Evolutionary conservation across 2,888 invertebrate species (phyloP).

Genomic region (Pseudeuparius sepicola): DNA sequence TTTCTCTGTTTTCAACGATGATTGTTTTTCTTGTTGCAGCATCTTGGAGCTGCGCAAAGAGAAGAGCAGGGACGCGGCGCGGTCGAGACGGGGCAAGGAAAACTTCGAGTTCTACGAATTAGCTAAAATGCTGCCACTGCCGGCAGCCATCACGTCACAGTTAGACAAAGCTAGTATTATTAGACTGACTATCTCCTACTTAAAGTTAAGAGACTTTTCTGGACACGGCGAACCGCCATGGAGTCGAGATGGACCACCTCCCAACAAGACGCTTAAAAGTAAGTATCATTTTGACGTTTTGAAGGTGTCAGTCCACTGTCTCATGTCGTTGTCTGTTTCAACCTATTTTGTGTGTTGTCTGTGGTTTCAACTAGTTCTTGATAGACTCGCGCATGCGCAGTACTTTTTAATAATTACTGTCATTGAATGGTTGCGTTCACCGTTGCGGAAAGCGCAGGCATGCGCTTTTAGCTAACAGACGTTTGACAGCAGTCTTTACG

Average conservation of each 20-base stretch:
- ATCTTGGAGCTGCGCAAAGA: slow-evolving; percentile 89
- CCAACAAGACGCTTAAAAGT: slow-evolving; percentile 78
- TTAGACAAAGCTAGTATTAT: slow-evolving; percentile 94
- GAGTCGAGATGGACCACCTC: slow-evolving; percentile 71
- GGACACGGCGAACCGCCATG: slow-evolving; percentile 95
- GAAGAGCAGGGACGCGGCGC: slow-evolving; percentile 86
- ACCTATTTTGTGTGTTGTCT: no score
- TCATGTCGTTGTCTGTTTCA: no score
- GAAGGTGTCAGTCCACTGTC: no score
- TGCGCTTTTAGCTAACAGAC: no score
- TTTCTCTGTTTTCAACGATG: no score
- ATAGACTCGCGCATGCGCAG: no score
- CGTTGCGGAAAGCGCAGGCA: no score
- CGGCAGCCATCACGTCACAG: slow-evolving; percentile 86
- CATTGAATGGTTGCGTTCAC: no score
- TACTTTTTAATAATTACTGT: no score
- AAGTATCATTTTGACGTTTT: no score
- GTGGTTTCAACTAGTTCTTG: no score
- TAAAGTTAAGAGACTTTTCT: slow-evolving; percentile 89
- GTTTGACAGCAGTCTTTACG: no score
- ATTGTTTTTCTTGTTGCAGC: slow-evolving; percentile 51
- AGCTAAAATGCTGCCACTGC: slow-evolving; percentile 87
- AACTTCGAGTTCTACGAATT: slow-evolving; percentile 95
- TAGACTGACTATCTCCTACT: slow-evolving; percentile 90
- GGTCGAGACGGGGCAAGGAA: slow-evolving; percentile 86